Conservation (phyloP, 2,888 invertebrate species). For the Furcula furcula region DNA sequence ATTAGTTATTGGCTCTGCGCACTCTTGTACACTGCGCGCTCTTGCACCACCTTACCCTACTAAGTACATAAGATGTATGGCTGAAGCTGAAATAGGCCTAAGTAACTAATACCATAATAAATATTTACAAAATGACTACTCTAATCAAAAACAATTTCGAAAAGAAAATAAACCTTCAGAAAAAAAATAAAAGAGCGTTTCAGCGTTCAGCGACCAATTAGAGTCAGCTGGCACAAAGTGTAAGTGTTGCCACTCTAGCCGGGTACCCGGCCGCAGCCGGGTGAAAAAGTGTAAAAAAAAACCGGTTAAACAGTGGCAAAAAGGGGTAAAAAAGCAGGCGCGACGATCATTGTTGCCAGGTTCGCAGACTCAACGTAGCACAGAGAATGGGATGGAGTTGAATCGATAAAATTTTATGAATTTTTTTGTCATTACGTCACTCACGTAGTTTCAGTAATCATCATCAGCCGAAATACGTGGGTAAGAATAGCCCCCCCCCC, state of each 20-base stretch:
- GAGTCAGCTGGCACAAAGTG: slow-evolving; percentile 21
- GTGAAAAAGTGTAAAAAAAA: slow-evolving; percentile 19
- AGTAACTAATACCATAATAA: too few relatives aligned
- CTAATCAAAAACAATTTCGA: too few relatives aligned
- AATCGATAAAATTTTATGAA: background rate
- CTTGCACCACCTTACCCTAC: too few relatives aligned
- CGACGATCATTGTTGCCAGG: slow-evolving; percentile 1
- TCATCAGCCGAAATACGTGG: too few relatives aligned
- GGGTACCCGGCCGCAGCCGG: slow-evolving; percentile 12
- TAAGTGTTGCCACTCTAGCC: slow-evolving; percentile 34
- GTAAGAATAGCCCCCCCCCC: too few relatives aligned
- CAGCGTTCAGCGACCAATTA: slow-evolving; percentile 33
- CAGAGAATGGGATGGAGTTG: background rate
- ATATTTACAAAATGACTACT: too few relatives aligned
- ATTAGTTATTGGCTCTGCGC: too few relatives aligned
- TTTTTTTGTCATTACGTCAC: too few relatives aligned
- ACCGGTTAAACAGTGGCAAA: slow-evolving; percentile 13
- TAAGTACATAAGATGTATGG: too few relatives aligned
- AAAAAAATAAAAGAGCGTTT: slow-evolving; percentile 26
- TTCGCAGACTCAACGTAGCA: background rate
- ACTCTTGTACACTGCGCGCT: too few relatives aligned
- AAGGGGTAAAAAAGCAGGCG: slow-evolving; percentile 7
- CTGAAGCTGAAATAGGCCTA: too few relatives aligned
- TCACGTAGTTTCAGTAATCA: too few relatives aligned
- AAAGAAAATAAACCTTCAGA: slow-evolving; percentile 22